phyloP scores from a whole-genome alignment of 2,888 invertebrate genomes.

The Sinohyriopsis cumingii region DNA sequence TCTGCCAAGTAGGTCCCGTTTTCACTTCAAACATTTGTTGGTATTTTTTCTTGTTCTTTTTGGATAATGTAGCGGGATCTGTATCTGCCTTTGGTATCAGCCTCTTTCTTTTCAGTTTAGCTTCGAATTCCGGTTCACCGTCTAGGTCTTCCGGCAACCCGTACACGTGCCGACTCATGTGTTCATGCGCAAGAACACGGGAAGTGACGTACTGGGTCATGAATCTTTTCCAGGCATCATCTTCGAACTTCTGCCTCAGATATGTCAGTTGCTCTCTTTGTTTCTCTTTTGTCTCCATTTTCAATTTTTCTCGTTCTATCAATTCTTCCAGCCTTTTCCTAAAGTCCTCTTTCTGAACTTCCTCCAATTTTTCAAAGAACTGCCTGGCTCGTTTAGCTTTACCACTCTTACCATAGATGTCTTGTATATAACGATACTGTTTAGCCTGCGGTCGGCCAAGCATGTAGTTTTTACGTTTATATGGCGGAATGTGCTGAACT shows the following conservation, averaged over 20 bases:
- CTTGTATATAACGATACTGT: constrained; percentile 49
- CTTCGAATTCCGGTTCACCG: constrained; percentile 11
- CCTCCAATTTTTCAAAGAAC: constrained; percentile 49
- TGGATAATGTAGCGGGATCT: constrained; percentile 18
- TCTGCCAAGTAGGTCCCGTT: constrained; percentile 42
- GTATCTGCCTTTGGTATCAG: constrained; percentile 5
- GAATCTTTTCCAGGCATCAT: constrained; percentile 54
- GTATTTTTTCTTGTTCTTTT: constrained; percentile 42
- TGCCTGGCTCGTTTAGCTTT: constrained; percentile 42
- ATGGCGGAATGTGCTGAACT: constrained; percentile 15
- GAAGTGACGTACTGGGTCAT: constrained; percentile 63
- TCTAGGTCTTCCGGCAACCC: constrained; percentile 54
- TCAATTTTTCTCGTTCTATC: constrained; percentile 32
- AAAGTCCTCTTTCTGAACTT: constrained; percentile 43
- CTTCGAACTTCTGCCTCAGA: constrained; percentile 49
- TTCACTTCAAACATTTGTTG: constrained; percentile 49
- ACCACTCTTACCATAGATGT: constrained; percentile 43
- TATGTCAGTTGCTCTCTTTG: constrained; percentile 42
- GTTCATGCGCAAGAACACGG: constrained; percentile 56
- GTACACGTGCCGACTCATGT: constrained; percentile 47
- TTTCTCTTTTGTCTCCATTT: constrained; percentile 28
- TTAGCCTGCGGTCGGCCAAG: constrained; percentile 46
- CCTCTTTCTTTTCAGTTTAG: constrained; percentile 17
- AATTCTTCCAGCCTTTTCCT: constrained; percentile 34
- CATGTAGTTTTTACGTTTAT: constrained; percentile 40